Base-by-base conservation (phyloP, 2,113 vertebrate species). In the Perca schrenkii region DNA sequence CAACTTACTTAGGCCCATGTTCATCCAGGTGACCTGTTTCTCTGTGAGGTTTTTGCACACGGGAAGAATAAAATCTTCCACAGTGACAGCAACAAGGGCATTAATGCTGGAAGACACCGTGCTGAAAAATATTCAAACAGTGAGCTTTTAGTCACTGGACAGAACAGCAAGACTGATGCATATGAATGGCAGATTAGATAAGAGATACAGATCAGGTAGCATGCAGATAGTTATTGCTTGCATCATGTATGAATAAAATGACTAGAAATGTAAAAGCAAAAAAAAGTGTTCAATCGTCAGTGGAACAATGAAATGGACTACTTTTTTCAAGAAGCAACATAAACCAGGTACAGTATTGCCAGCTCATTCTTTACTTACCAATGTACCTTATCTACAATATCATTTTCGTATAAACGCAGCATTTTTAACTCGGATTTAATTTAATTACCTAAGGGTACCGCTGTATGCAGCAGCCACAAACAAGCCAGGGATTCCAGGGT, bases 391-490 rank as follows among this genome's bases (percentile, higher is more conserved):
- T 70, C 49, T 65, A 19, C 0, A 3, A 17, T 17, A 65, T 25
- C 31, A 19, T 72, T 52, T 74, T 10, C 22, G 61, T 25, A 34
- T 52, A 11, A 40, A 34, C 16, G 3, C 25, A 54, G 11, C 1
- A 40, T 53, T 54, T 12, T 0, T 58, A 21, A n/a, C 13, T 73
- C 11, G 63, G 22, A 50, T 28, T 2, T 43, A 21, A 77, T 28
- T 28, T 28, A 57, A n/a, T 47, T 94, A 99, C 98, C 98, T 99
- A 71, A 99, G 94, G 0, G 98, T 99, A 0, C 98, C 98, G 71
- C 98, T 99, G 93, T 99, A 99, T 36, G 96, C 97, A 79, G 97
- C 97, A 76, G 98, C 97, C 87, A 99, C 97, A 92, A 99, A 99
- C 87, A 99, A 95, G 2, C 98, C 98, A 1, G 98, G 97, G 60